Conservation (phyloP, 2,113 vertebrate genomes). For the Thunnus maccoyii region DNA sequence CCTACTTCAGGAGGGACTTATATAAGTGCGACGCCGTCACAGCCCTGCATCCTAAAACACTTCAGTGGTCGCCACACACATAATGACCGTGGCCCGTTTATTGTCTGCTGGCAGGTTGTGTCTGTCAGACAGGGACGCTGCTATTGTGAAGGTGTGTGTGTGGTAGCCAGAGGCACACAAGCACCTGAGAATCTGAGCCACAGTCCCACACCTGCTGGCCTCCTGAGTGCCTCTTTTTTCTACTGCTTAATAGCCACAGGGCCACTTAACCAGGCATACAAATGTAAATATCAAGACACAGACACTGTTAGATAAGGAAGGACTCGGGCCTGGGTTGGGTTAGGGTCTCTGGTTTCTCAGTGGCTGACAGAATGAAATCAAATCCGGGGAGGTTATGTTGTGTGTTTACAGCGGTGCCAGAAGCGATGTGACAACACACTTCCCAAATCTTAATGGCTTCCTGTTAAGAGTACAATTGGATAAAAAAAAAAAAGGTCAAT, state of each 20-base stretch:
- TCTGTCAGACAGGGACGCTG: constrained; percentile 15
- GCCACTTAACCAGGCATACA: constrained; percentile 48
- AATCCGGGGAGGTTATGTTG: constrained; percentile 3
- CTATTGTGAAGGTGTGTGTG: constrained; percentile 38
- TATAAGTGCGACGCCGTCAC: background rate
- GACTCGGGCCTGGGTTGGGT: background rate
- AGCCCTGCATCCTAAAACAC: background rate
- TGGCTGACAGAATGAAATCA: constrained; percentile 48
- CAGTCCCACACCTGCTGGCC: constrained; percentile 59
- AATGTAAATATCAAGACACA: constrained; percentile 52
- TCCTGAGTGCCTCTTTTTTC: background rate
- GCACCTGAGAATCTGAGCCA: constrained; percentile 52
- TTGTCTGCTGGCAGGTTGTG: constrained; percentile 26
- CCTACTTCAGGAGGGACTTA: background rate
- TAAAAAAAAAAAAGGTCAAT: constrained; percentile 12
- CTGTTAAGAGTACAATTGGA: constrained; percentile 45
- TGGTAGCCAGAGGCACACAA: constrained; percentile 36
- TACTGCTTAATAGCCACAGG: constrained; percentile 38
- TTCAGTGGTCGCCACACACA: background rate
- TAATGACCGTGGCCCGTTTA: background rate
- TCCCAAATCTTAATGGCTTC: constrained; percentile 17
- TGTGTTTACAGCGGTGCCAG: constrained; percentile 52
- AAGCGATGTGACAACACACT: constrained; percentile 1
- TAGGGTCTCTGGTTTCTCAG: constrained; percentile 27
- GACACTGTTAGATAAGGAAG: constrained; percentile 31